These are phyloP conservation scores for Poecile atricapillus DNA, from an alignment of 2,113 vertebrate genomes.

Conservation along the genomic window DNA sequence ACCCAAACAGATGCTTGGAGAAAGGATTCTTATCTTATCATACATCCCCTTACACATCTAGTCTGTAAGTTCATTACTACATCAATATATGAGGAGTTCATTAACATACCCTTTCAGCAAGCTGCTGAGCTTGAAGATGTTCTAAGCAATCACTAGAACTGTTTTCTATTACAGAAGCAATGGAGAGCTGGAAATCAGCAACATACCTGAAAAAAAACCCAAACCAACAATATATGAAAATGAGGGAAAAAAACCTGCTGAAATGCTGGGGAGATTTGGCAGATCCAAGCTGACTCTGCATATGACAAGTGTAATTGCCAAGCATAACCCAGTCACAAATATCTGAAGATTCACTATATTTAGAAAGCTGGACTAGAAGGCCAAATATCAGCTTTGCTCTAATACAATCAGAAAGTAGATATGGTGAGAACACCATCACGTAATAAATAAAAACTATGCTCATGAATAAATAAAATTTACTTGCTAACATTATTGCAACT, in stretches of 20 bases:
- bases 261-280: background rate
- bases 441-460: background rate
- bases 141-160: slow-evolving; percentile 31
- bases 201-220: slow-evolving; percentile 61
- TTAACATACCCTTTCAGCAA: slow-evolving; percentile 78
- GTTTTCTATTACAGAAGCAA: slow-evolving; percentile 69
- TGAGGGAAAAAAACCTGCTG: background rate
- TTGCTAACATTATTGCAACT: background rate
- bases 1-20: background rate
- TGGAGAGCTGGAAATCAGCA: slow-evolving; percentile 81
- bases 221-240: background rate
- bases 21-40: background rate
- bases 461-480: background rate
- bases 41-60: background rate
- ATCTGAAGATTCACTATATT: background rate
- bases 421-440: background rate
- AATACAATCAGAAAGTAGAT: background rate
- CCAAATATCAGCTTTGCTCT: background rate
- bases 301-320: background rate
- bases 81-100: background rate
- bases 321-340: background rate
- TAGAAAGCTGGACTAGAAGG: background rate
- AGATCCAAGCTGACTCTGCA: background rate
- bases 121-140: slow-evolving; percentile 70
- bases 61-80: background rate